Conservation (phyloP, 2,797 vertebrate genomes). For the Gallinago stenura region DNA sequence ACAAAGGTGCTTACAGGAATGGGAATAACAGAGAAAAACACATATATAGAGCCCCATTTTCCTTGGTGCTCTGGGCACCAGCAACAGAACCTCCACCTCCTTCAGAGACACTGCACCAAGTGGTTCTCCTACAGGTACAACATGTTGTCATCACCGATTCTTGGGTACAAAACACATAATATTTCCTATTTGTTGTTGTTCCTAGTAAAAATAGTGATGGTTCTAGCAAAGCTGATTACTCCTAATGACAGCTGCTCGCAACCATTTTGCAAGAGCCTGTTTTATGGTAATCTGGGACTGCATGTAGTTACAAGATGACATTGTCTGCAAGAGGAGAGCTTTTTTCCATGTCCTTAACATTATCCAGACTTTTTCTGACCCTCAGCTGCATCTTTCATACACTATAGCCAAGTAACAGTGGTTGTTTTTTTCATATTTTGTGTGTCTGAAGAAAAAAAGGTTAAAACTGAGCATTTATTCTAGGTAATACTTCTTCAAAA, state of each 20-base stretch:
- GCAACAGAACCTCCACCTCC: neutral
- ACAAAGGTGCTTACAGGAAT: neutral
- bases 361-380: neutral
- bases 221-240: neutral
- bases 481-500: neutral
- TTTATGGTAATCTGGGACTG: neutral
- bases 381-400: neutral
- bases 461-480: neutral
- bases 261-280: neutral
- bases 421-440: neutral
- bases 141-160: no score
- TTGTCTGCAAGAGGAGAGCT: neutral
- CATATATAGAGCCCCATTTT: fast-evolving
- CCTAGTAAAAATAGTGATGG: neutral
- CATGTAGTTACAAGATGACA: neutral
- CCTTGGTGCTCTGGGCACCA: neutral
- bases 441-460: neutral
- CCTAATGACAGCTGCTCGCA: neutral
- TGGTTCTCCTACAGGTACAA: neutral
- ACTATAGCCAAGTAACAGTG: neutral
- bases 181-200: neutral
- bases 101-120: neutral
- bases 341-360: neutral
- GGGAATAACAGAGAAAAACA: neutral
- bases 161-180: fast-evolving